These are phyloP conservation scores for Leptinotarsa haldemani DNA, from an alignment of 2,888 invertebrate species.

Conservation along the genomic window DNA sequence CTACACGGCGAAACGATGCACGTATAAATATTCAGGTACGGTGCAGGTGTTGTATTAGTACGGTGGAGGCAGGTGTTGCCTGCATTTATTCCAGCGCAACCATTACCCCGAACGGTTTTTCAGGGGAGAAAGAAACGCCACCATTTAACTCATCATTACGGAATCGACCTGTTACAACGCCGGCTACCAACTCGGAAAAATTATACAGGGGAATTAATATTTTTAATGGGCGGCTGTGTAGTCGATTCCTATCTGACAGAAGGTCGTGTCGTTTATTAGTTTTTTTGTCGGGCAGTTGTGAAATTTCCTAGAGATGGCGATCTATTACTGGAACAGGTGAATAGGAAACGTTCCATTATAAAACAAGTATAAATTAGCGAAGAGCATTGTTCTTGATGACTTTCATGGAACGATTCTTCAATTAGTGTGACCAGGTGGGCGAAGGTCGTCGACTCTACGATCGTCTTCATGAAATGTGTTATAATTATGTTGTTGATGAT, in stretches of 20 bases:
- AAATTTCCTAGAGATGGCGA: constrained; percentile 9
- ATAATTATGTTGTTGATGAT: no score
- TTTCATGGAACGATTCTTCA: background rate
- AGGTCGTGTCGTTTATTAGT: constrained; percentile 8
- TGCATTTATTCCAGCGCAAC: constrained; percentile 34
- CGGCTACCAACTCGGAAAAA: constrained; percentile 6
- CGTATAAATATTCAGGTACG: constrained; percentile 28
- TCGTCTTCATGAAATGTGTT: no score
- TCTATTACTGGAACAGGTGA: constrained; percentile 11
- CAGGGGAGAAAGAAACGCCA: constrained; percentile 17
- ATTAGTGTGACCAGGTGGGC: background rate
- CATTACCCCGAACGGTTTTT: constrained; percentile 37
- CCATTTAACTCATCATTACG: constrained; percentile 21
- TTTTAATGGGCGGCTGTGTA: constrained; percentile 11
- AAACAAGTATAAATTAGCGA: constrained; percentile 4
- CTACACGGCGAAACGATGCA: constrained; percentile 21
- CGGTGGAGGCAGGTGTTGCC: constrained; percentile 37
- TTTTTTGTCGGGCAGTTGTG: constrained; percentile 12
- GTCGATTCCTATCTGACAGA: constrained; percentile 6
- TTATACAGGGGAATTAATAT: constrained; percentile 13
- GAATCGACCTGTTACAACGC: background rate
- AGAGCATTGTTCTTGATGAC: background rate
- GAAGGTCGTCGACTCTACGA: no score
- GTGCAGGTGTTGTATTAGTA: constrained; percentile 38
- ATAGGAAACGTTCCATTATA: constrained; percentile 7